phyloP scores from a whole-genome alignment of 2,888 invertebrate genomes.

The Octonoba sinensis region DNA sequence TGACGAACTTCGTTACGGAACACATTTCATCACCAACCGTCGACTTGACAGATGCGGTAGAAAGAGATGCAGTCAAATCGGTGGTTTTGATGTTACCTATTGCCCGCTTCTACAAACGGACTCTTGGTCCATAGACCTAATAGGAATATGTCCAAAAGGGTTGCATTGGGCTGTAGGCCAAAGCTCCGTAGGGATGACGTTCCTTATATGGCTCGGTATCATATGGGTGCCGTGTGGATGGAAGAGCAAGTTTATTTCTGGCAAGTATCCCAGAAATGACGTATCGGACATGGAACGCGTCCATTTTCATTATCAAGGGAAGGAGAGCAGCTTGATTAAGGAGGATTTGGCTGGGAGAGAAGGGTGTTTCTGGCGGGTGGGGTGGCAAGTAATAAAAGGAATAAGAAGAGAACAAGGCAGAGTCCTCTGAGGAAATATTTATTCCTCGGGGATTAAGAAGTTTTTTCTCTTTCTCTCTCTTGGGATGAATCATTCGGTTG shows the following conservation, averaged over 20 bases:
- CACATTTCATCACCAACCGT: too few relatives aligned
- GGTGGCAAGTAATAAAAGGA: constrained; percentile 16
- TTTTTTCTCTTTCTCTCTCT: neutral
- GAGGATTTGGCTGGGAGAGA: constrained; percentile 9
- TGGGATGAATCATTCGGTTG: neutral
- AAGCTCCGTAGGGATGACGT: constrained; percentile 12
- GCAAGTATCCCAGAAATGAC: constrained; percentile 22
- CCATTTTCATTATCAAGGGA: constrained; percentile 17
- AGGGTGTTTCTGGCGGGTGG: neutral
- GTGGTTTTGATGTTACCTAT: too few relatives aligned
- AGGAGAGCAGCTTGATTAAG: constrained; percentile 15
- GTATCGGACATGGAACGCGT: constrained; percentile 18
- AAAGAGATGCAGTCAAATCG: too few relatives aligned
- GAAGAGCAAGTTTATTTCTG: constrained; percentile 25
- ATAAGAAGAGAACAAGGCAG: constrained; percentile 10
- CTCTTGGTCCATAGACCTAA: too few relatives aligned
- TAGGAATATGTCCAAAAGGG: constrained; percentile 3
- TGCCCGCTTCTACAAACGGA: too few relatives aligned
- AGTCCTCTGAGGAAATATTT: constrained; percentile 20
- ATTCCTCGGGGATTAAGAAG: neutral
- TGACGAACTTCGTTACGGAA: too few relatives aligned
- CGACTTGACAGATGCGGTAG: too few relatives aligned
- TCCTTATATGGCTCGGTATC: constrained; percentile 23
- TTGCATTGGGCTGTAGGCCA: constrained; percentile 14
- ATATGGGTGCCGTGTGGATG: constrained; percentile 27